Percentiles rank a stretch among this genome's conserved stretches.
These are phyloP conservation scores for Halocaridina rubra DNA, from an alignment of 2,888 invertebrate species.

Conservation along the genomic window DNA sequence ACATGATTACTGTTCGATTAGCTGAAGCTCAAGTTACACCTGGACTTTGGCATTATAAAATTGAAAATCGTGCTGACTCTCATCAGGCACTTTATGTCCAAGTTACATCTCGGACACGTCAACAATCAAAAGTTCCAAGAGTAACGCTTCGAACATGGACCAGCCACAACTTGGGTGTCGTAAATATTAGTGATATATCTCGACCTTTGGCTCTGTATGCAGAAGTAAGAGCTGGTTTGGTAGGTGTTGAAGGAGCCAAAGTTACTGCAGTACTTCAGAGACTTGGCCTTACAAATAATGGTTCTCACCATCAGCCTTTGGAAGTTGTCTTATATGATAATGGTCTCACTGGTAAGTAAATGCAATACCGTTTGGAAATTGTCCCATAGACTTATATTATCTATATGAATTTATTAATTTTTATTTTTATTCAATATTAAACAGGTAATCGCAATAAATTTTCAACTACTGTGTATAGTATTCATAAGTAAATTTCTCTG, in stretches of 20 bases:
- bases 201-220: slow-evolving; percentile 70
- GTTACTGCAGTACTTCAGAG: slow-evolving; percentile 72
- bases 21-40: slow-evolving; percentile 65
- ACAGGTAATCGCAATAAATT: no score
- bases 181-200: slow-evolving; percentile 69
- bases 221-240: slow-evolving; percentile 73
- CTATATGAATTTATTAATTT: no score
- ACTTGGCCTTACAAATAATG: slow-evolving; percentile 64
- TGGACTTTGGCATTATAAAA: slow-evolving; percentile 74
- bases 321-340: slow-evolving; percentile 73
- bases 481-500: no score
- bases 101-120: slow-evolving; percentile 73
- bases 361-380: no score
- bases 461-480: no score
- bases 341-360: slow-evolving; percentile 72
- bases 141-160: slow-evolving; percentile 72
- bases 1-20: slow-evolving; percentile 60
- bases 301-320: slow-evolving; percentile 48
- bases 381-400: no score
- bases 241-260: slow-evolving; percentile 73
- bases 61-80: slow-evolving; percentile 73
- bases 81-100: slow-evolving; percentile 75
- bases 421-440: no score
- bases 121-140: slow-evolving; percentile 66
- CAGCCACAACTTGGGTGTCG: slow-evolving; percentile 65